phyloP scores from a whole-genome alignment of 2,888 invertebrate species.

The Clanis bilineata region DNA sequence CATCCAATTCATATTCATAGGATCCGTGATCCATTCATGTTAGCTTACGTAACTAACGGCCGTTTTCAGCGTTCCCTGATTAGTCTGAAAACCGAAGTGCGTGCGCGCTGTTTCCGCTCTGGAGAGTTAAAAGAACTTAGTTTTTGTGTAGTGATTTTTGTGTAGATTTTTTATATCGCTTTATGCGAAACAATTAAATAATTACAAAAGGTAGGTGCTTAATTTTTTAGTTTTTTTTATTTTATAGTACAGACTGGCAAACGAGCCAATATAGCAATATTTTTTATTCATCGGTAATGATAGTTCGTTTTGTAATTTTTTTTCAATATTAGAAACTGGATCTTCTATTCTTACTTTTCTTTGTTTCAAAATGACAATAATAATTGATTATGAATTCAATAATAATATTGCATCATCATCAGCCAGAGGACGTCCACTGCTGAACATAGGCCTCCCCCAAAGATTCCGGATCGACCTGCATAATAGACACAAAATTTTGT shows the following conservation, averaged over 20 bases:
- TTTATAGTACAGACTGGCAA: no score
- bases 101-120: slow-evolving; percentile 11
- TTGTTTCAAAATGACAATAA: no score
- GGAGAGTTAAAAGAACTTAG: not conserved
- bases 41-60: slow-evolving; percentile 14
- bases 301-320: no score
- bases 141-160: not conserved
- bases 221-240: not conserved
- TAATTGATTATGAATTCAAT: no score
- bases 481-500: no score
- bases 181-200: not conserved
- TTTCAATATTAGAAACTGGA: no score
- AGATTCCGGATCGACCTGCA: no score
- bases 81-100: slow-evolving; percentile 10
- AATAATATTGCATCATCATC: no score
- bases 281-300: no score
- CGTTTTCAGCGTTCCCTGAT: slow-evolving; percentile 15
- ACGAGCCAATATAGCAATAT: no score
- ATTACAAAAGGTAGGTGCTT: not conserved
- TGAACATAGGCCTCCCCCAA: no score
- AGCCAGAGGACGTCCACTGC: no score
- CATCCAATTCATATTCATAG: not conserved
- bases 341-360: not conserved
- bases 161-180: not conserved
- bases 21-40: slow-evolving; percentile 7